Conservation (phyloP, 2,888 invertebrate genomes). For the Epirrita christyi region DNA sequence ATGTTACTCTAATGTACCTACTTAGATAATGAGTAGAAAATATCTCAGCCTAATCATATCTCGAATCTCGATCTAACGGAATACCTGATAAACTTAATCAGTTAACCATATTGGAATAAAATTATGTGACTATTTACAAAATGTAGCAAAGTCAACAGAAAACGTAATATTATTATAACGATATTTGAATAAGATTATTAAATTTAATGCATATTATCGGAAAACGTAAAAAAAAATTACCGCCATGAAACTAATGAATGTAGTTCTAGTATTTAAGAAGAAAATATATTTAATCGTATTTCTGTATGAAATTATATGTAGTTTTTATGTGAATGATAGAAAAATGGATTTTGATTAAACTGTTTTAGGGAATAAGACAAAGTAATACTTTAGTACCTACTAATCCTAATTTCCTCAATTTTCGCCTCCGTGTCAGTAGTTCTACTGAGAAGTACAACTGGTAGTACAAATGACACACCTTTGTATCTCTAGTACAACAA, state of each 20-base stretch:
- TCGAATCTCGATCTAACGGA: conserved; percentile 72
- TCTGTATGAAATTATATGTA: conserved; percentile 85
- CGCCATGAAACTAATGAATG: conserved; percentile 74
- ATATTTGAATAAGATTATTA: conserved; percentile 70
- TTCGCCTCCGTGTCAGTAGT: background rate
- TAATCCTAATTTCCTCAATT: conserved; percentile 55
- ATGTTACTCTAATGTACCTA: conserved; percentile 2
- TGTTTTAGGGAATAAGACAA: conserved; percentile 75
- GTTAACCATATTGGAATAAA: conserved; percentile 50
- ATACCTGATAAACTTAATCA: conserved; percentile 76
- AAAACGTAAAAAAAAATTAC: conserved; percentile 80
- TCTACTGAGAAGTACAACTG: too few species aligned
- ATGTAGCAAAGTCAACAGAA: conserved; percentile 59
- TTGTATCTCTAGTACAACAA: too few species aligned
- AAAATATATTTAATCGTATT: conserved; percentile 84
- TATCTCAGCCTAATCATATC: conserved; percentile 70
- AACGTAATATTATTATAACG: conserved; percentile 53
- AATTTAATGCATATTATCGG: conserved; percentile 77
- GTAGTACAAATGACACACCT: too few species aligned
- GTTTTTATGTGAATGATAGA: conserved; percentile 83
- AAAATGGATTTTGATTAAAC: conserved; percentile 81
- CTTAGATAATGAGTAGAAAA: conserved; percentile 17
- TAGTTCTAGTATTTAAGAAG: conserved; percentile 77
- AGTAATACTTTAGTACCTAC: conserved; percentile 46
- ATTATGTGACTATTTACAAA: conserved; percentile 71